Evolutionary conservation across 2,113 vertebrate species (phyloP), one percentile per base, ranked within the genome.

Genomic region (Stegastes partitus): DNA sequence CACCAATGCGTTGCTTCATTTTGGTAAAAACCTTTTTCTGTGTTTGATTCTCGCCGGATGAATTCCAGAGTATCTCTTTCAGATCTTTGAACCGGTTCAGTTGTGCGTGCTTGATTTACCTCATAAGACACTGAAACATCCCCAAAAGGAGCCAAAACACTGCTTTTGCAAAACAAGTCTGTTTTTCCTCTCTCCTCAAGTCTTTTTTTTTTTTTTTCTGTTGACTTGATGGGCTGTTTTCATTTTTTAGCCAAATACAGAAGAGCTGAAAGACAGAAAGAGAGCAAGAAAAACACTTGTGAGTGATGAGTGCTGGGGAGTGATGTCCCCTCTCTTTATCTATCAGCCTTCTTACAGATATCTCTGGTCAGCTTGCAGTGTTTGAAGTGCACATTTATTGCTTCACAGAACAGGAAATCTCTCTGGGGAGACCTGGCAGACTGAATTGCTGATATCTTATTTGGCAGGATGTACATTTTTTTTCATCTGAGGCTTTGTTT

Each of bases 101-200:
- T 34, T 55, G 23, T 56, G n/a, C 12, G 19, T 34, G 22, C 6
- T 79, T 80, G 78, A 78, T 87, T 85, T 79, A 78, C 82, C 67
- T 81, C 47, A 81, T 68, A 75, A 83, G 71, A 77, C 76, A 61
- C 62, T 37, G 63, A 87, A 63, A 67, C 45, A 19, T 68, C 69
- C 44, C 50, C 11, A 37, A 66, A 88, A 67, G n/a, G 16, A 85
- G 69, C 68, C 71, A 79, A 74, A 77, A 72, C 68, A 3, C 59
- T 21, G 19, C 68, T 74, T 69, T 67, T 37, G 50, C 68, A 80
- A 87, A 90, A 86, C 79, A 86, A 74, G 66, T 83, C 81, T 87
- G 82, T 85, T 92, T 88, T 88, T 87, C 77, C 63, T 73, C 77
- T 86, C 53, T 59, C 28, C 26, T 68, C 45, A 22, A 68, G 42